Conservation (phyloP, 2,888 invertebrate species). For the Trichogramma dendrolimi region DNA sequence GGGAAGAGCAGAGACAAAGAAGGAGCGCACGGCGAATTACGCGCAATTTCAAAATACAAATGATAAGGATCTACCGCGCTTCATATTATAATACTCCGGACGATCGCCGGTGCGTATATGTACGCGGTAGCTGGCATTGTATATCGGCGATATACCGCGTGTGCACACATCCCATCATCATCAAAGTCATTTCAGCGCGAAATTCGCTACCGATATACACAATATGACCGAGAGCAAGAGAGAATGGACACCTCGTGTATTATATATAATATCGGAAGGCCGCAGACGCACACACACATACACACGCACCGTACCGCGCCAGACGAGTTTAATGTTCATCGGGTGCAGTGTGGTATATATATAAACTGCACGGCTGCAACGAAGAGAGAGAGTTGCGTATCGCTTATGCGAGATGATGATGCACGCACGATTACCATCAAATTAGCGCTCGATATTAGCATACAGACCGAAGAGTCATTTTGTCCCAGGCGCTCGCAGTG, state of each 20-base stretch:
- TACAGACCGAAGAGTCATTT: constrained; percentile 14
- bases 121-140: constrained; percentile 4
- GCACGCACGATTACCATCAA: constrained; percentile 20
- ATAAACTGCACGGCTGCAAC: too few relatives aligned
- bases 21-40: constrained; percentile 6
- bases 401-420: background rate
- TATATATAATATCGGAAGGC: too few relatives aligned
- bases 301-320: too few relatives aligned
- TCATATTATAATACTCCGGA: background rate
- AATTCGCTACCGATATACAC: constrained; percentile 8
- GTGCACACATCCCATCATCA: constrained; percentile 8
- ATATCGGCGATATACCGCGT: background rate
- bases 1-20: too few relatives aligned
- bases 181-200: constrained; percentile 19
- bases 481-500: constrained; percentile 13
- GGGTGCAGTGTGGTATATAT: too few relatives aligned
- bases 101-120: background rate
- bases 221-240: background rate
- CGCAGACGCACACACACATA: too few relatives aligned
- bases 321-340: too few relatives aligned
- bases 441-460: constrained; percentile 25
- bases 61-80: constrained; percentile 18
- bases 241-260: too few relatives aligned
- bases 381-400: too few relatives aligned
- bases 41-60: constrained; percentile 16